These are phyloP conservation scores for Linnaemya vulpina DNA, from an alignment of 2,888 invertebrate species.

Conservation along the genomic window DNA sequence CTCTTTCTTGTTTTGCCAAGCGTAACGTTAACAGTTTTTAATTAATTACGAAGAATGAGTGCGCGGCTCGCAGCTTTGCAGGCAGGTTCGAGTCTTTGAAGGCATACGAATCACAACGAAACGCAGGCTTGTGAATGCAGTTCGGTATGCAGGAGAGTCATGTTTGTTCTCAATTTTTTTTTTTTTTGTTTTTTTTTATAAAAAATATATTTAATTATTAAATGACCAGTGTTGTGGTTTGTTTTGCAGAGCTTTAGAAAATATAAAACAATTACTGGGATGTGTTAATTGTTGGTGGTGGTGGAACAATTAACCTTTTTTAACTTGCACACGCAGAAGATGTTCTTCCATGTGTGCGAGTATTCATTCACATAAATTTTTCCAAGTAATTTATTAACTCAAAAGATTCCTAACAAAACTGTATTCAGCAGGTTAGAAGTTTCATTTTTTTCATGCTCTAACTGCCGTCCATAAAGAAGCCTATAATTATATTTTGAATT, in stretches of 20 bases:
- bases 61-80: constrained; percentile 41
- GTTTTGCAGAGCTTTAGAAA: constrained; percentile 2
- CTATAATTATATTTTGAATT: constrained; percentile 65
- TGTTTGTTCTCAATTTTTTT: constrained; percentile 40
- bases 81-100: constrained; percentile 6
- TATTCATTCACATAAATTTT: constrained; percentile 19
- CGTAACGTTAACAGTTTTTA: constrained; percentile 70
- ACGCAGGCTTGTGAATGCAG: constrained; percentile 49
- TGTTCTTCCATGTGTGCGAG: background rate
- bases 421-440: background rate
- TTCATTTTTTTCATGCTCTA: constrained; percentile 16
- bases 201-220: constrained; percentile 20
- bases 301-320: constrained; percentile 55
- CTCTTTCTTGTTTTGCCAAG: constrained; percentile 55
- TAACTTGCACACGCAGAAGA: constrained; percentile 31
- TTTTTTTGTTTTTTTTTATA: constrained; percentile 15
- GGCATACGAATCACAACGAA: background rate
- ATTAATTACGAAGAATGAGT: constrained; percentile 70
- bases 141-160: constrained; percentile 57
- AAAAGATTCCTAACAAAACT: constrained; percentile 25
- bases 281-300: constrained; percentile 61
- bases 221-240: constrained; percentile 30
- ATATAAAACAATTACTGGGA: constrained; percentile 47
- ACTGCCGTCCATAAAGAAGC: constrained; percentile 35
- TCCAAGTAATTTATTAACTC: constrained; percentile 60